Base-by-base conservation (phyloP, 2,888 invertebrate genomes). In the Yponomeuta sedellus region DNA sequence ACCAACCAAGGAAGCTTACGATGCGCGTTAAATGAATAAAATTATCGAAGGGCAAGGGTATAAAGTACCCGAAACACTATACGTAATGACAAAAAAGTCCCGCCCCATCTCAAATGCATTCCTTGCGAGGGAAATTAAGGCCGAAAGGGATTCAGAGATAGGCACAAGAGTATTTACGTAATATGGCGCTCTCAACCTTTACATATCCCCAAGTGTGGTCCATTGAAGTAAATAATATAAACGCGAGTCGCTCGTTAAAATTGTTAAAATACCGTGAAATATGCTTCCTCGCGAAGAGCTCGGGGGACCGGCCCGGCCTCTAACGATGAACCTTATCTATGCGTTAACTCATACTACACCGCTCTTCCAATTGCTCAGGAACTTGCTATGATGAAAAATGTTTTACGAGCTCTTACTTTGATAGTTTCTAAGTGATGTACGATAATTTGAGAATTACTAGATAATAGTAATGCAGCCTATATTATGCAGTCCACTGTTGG, bases 241-340 rank as follows among this genome's bases (percentile, higher is more conserved):
- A 66, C 64, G 66, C 40, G 44, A 66, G 81, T 71, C 79, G 81
- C 88, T 90, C 89, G 90, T 91, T 91, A 91, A 90, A 90, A 83
- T 85, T 88, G 90, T 88, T 88, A 88, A 91, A 91, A 90, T 85
- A 88, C 88, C 90, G 89, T 91, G 83, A 89, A 89, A 89, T 87
- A 86, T 86, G 57, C 56, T 57, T 57, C 64, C 80, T 77, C 81
- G 77, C 81, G 86, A 83, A 85, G 82, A 85, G 87, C 64, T 52
- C 85, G 68, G 69, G 86, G 82, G 86, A 81, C 74, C 44, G 28
- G 10, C 56, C 12, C 19, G 25, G 20, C 16, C 73, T 72, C 74
- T 75, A 76, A 81, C 78, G 80, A 78, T 77, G 74, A 74, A 77
- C 74, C 74, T 76, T 79, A 80, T 81, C 80, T 77, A 76, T 74